Evolutionary conservation across 2,113 vertebrate species (phyloP).

Genomic region (Carettochelys insculpta): DNA sequence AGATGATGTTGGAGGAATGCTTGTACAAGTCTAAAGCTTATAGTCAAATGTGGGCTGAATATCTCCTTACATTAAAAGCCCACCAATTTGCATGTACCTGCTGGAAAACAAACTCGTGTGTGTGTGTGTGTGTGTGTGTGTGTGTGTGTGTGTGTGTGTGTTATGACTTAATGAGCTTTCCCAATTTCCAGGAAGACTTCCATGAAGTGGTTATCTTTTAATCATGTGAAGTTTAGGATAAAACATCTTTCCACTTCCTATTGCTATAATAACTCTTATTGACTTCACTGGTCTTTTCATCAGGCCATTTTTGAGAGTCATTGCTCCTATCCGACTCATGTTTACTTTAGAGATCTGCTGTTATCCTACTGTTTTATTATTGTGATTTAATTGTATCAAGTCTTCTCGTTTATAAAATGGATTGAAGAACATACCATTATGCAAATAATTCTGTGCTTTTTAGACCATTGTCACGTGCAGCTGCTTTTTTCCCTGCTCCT

Average conservation of each 20-base stretch:
- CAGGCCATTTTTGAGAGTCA: background rate
- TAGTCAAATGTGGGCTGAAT: background rate
- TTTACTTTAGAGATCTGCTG: background rate
- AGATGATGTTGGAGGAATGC: background rate
- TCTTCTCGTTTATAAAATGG: background rate
- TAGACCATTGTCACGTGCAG: too few relatives aligned
- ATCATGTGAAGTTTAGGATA: fast-evolving
- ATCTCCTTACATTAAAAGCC: background rate
- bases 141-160: too few relatives aligned
- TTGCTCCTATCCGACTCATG: background rate
- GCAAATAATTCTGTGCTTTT: background rate
- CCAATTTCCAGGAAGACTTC: background rate
- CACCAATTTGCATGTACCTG: background rate
- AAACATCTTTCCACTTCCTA: background rate
- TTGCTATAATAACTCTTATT: background rate
- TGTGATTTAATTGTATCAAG: background rate
- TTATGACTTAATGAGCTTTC: background rate
- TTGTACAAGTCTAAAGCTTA: background rate
- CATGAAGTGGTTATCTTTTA: background rate
- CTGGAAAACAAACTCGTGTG: background rate
- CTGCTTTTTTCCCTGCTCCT: background rate
- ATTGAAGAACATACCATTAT: background rate
- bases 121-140: too few relatives aligned
- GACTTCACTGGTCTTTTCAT: background rate
- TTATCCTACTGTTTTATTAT: background rate